Conservation (phyloP, 2,113 vertebrate genomes). For the Tapirus terrestris region DNA sequence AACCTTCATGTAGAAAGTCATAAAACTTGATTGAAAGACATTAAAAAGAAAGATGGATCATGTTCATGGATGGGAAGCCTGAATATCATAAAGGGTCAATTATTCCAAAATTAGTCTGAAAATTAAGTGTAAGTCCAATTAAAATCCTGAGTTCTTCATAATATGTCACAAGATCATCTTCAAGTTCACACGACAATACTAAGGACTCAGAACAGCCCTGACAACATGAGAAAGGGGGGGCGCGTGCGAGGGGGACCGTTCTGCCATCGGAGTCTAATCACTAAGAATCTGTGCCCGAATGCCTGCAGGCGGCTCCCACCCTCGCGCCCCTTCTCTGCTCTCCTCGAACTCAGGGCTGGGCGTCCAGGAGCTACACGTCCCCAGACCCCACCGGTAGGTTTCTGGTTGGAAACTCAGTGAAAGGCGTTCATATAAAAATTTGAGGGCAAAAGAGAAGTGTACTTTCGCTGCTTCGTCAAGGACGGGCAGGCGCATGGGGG, state of each 20-base stretch:
- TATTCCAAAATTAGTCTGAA: background rate
- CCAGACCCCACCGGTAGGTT: background rate
- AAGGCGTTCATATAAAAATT: background rate
- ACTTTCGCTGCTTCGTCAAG: background rate
- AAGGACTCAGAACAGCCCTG: background rate
- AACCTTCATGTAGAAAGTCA: background rate
- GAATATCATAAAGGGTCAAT: background rate
- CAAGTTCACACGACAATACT: background rate
- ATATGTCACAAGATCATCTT: background rate
- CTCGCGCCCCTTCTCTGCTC: background rate
- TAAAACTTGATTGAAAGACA: background rate
- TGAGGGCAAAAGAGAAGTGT: background rate
- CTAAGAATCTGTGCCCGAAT: background rate
- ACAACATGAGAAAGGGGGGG: background rate
- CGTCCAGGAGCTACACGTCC: background rate
- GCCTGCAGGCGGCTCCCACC: accelerated
- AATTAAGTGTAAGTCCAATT: background rate
- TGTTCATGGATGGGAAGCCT: background rate
- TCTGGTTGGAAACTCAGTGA: too few species aligned
- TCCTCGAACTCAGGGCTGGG: background rate
- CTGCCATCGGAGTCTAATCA: accelerated
- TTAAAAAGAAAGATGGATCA: background rate
- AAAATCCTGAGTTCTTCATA: background rate
- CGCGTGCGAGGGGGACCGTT: accelerated
- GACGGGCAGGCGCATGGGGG: background rate